Base-by-base conservation (phyloP, 2,797 vertebrate species). In the Naso thynnoides region DNA sequence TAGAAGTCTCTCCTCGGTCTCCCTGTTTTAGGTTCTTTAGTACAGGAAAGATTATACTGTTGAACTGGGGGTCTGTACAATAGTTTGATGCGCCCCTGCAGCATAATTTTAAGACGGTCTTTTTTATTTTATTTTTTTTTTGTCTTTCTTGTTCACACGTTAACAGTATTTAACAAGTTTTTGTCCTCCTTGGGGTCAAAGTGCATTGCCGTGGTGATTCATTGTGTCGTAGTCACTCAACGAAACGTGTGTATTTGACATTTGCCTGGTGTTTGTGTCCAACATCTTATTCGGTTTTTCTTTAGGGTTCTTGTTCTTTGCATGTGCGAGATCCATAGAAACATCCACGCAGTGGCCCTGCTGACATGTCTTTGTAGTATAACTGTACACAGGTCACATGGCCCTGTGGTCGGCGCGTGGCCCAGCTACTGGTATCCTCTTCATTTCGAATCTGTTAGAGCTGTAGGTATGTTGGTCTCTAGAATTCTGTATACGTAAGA, bases 91-190 rank as follows among this genome's bases (percentile, higher is more conserved):
- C 78, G 84, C 81, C 83, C 79, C 65, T 53, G 78, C 81, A 82
- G 85, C 88, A 81, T 81, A 83, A 81, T 92, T 94, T 94, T 93
- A 86, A 85, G 45, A 82, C 72, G 62, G 55, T 81, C 27, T 44
- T 71, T 56, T 83, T 56, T 80, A 61, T 47, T 61, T 26, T 31
- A 11, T n/a, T 76, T 70, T 65, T 56, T 76, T 33, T n/a, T 71
- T 19, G 21, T 81, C 69, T 13, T 85, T 54, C 69, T 55, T 81
- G 57, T 87, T 88, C 67, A 79, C n/a, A 76, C 49, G 44, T 79
- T 69, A 68, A 83, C 81, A 83, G 82, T 91, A 88, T 90, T 86
- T 82, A 81, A 83, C 62, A 74, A 44, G 56, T 77, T 36, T 81
- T 69, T 79, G 72, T 57, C 64, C 47, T 66, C 56, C 49, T 71